A percentile compares a stretch with the other conserved stretches of the same genome.
Evolutionary conservation across 1,140 invertebrate species (phyloP).

Genomic region (Reticulitermes speratus): DNA sequence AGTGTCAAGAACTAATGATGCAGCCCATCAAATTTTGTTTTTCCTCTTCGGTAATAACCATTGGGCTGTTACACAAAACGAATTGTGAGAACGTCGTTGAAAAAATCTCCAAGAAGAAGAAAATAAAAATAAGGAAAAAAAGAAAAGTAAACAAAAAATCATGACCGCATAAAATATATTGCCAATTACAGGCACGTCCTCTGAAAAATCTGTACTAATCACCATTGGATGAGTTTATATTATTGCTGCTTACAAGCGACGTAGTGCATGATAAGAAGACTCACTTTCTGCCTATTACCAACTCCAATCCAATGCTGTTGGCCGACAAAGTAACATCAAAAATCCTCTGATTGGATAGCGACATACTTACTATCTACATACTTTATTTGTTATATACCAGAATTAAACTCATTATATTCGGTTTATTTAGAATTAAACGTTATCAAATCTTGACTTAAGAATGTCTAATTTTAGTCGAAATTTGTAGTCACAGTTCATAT

Average conservation of each 20-base stretch:
- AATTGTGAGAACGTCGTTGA: neutral
- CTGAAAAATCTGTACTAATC: neutral
- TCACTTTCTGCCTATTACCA: neutral
- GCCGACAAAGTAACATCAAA: no score
- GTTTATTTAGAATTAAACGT: no score
- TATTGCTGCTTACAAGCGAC: neutral
- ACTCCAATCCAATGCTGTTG: no score
- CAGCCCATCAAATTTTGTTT: constrained; percentile 18
- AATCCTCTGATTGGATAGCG: no score
- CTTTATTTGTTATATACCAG: no score
- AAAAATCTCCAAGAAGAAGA: neutral
- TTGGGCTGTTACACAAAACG: constrained; percentile 18
- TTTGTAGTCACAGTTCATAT: no score
- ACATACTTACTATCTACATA: no score
- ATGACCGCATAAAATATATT: neutral
- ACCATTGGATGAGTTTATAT: neutral
- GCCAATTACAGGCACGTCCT: neutral
- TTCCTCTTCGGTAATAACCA: constrained; percentile 15
- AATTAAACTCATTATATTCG: no score
- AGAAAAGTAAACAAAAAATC: neutral
- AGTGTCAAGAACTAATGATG: constrained; percentile 11
- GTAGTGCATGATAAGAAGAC: neutral
- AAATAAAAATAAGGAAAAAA: neutral
- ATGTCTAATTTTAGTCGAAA: no score
- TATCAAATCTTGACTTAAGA: no score